A percentile compares a stretch with the other conserved stretches of the same genome.
Conservation (phyloP, 1,140 invertebrate genomes). For the Drosophila auraria region DNA sequence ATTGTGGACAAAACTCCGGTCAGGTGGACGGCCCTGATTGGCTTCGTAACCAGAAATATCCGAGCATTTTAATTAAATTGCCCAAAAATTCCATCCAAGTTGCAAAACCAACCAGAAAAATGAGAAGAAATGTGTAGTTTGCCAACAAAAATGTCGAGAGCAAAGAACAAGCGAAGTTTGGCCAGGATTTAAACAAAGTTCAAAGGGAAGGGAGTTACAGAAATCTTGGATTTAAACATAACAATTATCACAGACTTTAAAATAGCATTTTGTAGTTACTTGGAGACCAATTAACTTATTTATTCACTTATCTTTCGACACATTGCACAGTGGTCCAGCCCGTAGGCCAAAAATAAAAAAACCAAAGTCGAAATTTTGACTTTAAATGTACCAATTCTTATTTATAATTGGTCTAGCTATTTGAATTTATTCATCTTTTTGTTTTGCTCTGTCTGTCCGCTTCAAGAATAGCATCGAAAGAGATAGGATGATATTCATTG, state of each 20-base stretch:
- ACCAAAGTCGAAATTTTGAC: too few species aligned
- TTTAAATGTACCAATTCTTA: too few species aligned
- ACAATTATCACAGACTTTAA: background rate
- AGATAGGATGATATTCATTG: too few species aligned
- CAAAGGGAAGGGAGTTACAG: background rate
- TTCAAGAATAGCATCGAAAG: too few species aligned
- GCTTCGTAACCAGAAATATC: conserved; percentile 26
- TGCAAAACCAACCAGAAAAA: conserved; percentile 2
- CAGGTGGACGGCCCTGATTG: conserved; percentile 21
- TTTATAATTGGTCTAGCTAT: too few species aligned
- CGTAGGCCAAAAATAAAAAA: too few species aligned
- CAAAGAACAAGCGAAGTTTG: background rate
- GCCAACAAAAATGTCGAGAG: background rate
- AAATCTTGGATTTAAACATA: background rate
- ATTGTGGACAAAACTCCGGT: conserved; percentile 23
- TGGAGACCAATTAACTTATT: too few species aligned
- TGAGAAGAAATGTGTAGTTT: conserved; percentile 3
- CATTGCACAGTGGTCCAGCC: too few species aligned
- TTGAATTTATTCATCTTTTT: too few species aligned
- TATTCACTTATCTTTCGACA: background rate
- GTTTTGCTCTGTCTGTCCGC: too few species aligned
- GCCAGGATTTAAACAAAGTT: background rate
- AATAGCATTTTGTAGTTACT: background rate
- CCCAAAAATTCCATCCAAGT: conserved; percentile 6
- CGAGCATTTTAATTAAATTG: conserved; percentile 39